Evolutionary conservation across 64 coral and sea anemone genomes (phyloP).

Genomic region (Stichodactyla mertensii): DNA sequence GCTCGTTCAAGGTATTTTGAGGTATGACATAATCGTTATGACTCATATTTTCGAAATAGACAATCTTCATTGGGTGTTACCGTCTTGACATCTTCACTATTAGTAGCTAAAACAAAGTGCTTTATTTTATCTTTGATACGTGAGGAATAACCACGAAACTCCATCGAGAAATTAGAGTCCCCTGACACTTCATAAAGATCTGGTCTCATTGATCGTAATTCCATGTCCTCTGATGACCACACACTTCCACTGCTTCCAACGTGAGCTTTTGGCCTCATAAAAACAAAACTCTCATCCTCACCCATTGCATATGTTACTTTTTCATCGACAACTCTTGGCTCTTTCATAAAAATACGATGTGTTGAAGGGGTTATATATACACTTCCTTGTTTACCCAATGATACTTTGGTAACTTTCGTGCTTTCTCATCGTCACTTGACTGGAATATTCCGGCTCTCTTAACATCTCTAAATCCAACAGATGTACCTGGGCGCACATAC

Average conservation of each 20-base stretch:
- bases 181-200: neutral
- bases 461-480: neutral
- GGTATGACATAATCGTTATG: too few relatives aligned
- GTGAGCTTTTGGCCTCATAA: conserved; percentile 27
- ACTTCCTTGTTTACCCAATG: conserved; percentile 25
- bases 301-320: conserved; percentile 8
- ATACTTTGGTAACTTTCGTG: conserved; percentile 33
- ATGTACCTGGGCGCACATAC: neutral
- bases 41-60: too few relatives aligned
- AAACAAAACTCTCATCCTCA: conserved; percentile 38
- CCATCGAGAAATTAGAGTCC: neutral
- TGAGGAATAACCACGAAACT: conserved; percentile 1
- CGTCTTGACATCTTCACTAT: too few relatives aligned
- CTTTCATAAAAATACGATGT: conserved; percentile 24
- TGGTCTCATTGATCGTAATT: neutral
- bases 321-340: conserved; percentile 27
- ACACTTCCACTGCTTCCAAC: neutral
- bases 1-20: too few relatives aligned
- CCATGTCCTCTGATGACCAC: neutral
- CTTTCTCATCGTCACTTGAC: neutral
- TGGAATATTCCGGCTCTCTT: neutral
- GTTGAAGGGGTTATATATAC: conserved; percentile 39
- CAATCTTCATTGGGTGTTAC: too few relatives aligned
- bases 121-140: too few relatives aligned
- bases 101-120: too few relatives aligned